Evolutionary conservation across 2,888 invertebrate genomes (phyloP), one percentile per base, ranked within the genome.

Genomic region (Latrodectus elegans): DNA sequence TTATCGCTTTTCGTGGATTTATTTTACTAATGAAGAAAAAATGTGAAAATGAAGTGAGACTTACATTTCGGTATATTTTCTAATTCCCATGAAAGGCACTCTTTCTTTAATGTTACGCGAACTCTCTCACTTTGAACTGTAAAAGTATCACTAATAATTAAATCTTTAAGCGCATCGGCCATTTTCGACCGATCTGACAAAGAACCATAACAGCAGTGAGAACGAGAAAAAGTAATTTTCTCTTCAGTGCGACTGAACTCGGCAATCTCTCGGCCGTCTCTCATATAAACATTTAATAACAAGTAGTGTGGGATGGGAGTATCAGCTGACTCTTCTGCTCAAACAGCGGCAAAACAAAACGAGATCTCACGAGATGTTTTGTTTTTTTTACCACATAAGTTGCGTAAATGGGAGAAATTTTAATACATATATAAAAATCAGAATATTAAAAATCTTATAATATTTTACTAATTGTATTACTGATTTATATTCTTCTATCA

Each of bases 51-150:
- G 12, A 22, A 73, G 4, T 8, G 8, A 9, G 15, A 79, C 88
- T 88, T 75, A 88, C 88, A 83, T 52, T 88, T 79, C 14, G 82
- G 64, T 22, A 53, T 60, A 52, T 71, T 73, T 12, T 83, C 83
- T 12, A 71, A 26, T 51, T 83, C 83, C 79, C 79, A 88, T 6
- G 75, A 83, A 38, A 88, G 70, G 26, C 51, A 60, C 14, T 71
- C 67, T n/a, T 71, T 88, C 1, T 82, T 83, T 51, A 88, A 51
- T n/a, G 71, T 71, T 55, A 87, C 8, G 55, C 71, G 67, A 52
- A 83, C 79, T 64, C 88, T 55, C 52, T 79, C 68, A 3, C 73
- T 78, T 52, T 79, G 74, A 11, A 51, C 55, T 6, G 77, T 22
- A 53, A 87, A 87, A n/a, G 73, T 72, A n/a, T 81, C 86, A 49